A percentile compares a stretch with the other conserved stretches of the same genome.
Conservation (phyloP, 53 echinoderm and acorn worm genomes). For the Luidia sarsii region DNA sequence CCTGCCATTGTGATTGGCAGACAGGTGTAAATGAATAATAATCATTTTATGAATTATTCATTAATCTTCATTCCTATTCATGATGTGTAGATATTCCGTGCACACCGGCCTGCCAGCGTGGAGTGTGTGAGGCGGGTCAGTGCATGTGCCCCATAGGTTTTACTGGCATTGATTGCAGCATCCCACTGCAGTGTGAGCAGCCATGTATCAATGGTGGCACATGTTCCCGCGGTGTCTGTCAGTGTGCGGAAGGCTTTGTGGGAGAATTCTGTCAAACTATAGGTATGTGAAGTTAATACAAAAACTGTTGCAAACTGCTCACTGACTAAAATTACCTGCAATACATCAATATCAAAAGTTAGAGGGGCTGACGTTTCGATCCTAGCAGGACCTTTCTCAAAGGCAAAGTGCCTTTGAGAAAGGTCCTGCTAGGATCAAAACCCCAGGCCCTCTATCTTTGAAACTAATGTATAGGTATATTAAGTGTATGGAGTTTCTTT, state of each 20-base stretch:
- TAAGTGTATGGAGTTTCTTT: no score
- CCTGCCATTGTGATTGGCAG: no score
- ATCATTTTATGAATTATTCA: background rate
- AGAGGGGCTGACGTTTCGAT: no score
- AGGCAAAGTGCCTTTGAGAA: no score
- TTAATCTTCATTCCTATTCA: background rate
- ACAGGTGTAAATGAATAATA: background rate
- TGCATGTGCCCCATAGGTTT: slow-evolving; percentile 71
- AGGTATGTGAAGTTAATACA: slow-evolving; percentile 49
- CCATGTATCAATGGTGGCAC: slow-evolving; percentile 79
- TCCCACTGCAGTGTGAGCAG: slow-evolving; percentile 48
- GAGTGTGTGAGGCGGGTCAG: slow-evolving; percentile 64
- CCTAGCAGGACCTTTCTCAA: no score
- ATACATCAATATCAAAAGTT: no score
- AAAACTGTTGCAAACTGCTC: no score
- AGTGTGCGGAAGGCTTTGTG: slow-evolving; percentile 59
- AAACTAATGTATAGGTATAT: no score
- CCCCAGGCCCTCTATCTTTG: background rate
- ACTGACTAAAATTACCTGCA: no score
- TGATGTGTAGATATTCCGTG: slow-evolving; percentile 33
- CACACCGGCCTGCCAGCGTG: slow-evolving; percentile 74
- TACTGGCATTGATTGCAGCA: slow-evolving; percentile 63
- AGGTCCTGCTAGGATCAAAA: no score
- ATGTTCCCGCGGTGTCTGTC: slow-evolving; percentile 71
- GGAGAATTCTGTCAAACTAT: slow-evolving; percentile 69